Evolutionary conservation across 2,797 vertebrate genomes (phyloP).

Genomic region (Cetoscarus ocellatus): DNA sequence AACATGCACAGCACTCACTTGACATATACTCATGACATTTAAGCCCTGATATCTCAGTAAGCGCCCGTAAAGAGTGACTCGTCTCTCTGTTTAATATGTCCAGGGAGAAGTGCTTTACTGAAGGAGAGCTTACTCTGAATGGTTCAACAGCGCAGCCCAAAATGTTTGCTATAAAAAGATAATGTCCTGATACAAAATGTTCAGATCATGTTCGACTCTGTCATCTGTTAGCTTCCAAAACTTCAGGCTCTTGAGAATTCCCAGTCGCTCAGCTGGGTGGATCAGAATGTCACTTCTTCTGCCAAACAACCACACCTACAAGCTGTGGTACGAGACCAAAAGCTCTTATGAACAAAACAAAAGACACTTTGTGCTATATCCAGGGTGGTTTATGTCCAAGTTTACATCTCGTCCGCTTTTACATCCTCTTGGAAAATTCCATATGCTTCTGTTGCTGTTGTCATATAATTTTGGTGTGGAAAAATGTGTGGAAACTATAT

Average conservation of each 20-base stretch:
- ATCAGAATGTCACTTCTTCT: slow-evolving; percentile 9
- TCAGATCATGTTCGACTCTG: not conserved
- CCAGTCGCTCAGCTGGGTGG: slow-evolving; percentile 9
- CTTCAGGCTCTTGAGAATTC: not conserved
- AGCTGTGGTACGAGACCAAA: not conserved
- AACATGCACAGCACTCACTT: too few relatives aligned
- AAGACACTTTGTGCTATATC: not conserved
- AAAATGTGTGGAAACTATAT: not conserved
- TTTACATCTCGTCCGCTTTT: not conserved
- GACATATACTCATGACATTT: too few relatives aligned
- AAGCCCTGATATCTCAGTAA: too few relatives aligned
- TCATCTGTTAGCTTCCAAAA: slow-evolving; percentile 1
- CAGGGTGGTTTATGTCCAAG: not conserved
- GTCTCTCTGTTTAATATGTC: too few relatives aligned
- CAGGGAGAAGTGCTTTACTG: too few relatives aligned
- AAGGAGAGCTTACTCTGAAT: too few relatives aligned
- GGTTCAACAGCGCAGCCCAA: too few relatives aligned
- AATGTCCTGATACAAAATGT: not conserved
- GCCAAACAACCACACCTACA: slow-evolving; percentile 22
- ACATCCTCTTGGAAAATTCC: not conserved
- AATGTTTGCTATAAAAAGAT: too few relatives aligned
- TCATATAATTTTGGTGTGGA: not conserved
- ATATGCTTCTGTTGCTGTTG: not conserved
- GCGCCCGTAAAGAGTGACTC: too few relatives aligned
- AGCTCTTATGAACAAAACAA: not conserved